Evolutionary conservation across 2,113 vertebrate genomes (phyloP).

Genomic region (Donacobius atricapilla): DNA sequence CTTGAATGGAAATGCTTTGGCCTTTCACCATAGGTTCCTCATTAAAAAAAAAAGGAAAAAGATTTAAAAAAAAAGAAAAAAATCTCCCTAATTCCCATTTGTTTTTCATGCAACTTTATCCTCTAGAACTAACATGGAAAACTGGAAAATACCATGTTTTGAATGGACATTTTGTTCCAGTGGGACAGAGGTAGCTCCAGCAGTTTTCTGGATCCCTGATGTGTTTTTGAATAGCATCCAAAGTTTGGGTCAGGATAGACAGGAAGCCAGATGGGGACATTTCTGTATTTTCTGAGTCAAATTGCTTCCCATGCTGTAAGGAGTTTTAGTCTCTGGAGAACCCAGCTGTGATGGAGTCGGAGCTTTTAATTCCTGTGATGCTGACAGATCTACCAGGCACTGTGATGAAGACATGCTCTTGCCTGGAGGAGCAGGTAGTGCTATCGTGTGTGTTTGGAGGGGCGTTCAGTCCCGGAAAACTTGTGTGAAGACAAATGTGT

Average conservation of each 20-base stretch:
- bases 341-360: conserved; percentile 4
- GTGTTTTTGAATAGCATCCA: conserved; percentile 34
- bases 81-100: background rate
- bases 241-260: conserved; percentile 29
- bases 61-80: background rate
- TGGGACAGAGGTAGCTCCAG: background rate
- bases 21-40: background rate
- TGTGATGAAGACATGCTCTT: background rate
- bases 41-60: background rate
- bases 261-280: conserved; percentile 39
- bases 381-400: background rate
- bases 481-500: background rate
- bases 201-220: conserved; percentile 32
- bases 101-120: conserved; percentile 4
- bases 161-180: conserved; percentile 19
- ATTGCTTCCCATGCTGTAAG: conserved; percentile 12
- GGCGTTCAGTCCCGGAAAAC: background rate
- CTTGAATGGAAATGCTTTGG: background rate
- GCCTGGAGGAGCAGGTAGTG: background rate
- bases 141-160: background rate
- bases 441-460: background rate
- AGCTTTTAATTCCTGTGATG: conserved; percentile 15
- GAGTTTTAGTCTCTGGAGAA: conserved; percentile 1
- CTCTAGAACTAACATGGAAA: background rate
- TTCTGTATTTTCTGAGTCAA: conserved; percentile 22